A percentile compares a stretch with the other conserved stretches of the same genome.
Conservation (phyloP, 2,797 vertebrate species). For the Argyrosomus regius region DNA sequence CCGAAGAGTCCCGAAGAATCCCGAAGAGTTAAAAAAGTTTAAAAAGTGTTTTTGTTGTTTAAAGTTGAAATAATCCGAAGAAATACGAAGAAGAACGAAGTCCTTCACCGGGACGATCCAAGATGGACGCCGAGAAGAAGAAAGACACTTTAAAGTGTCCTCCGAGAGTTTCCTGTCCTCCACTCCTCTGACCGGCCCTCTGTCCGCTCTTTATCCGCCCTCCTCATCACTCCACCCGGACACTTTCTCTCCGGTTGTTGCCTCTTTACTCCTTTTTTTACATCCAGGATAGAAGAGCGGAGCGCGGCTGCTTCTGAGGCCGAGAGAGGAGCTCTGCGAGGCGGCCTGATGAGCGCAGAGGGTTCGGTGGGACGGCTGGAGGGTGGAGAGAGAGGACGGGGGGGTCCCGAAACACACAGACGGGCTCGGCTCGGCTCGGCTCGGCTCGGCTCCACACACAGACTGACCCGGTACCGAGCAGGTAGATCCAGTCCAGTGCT, state of each 20-base stretch:
- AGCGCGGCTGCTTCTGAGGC: conserved; percentile 32
- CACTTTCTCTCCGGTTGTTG: background rate
- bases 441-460: too few species aligned
- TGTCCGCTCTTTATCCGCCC: too few species aligned
- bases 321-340: conserved; percentile 26
- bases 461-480: too few species aligned
- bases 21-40: too few species aligned
- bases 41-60: too few species aligned
- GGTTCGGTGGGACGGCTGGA: conserved; percentile 28
- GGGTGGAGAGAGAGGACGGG: background rate
- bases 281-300: conserved; percentile 26
- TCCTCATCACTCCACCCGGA: background rate
- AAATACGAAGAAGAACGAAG: background rate
- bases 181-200: background rate
- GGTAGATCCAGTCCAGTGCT: background rate
- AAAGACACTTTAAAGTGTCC: too few species aligned
- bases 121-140: conserved; percentile 23
- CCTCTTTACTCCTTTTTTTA: background rate
- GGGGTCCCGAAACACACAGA: background rate
- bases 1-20: background rate
- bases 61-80: background rate
- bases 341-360: conserved; percentile 7
- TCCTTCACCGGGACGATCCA: conserved; percentile 12
- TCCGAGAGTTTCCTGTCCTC: background rate
- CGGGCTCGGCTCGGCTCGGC: too few species aligned